These are phyloP conservation scores for Anolis carolinensis DNA, from an alignment of 2,113 vertebrate species.

Conservation along the genomic window DNA sequence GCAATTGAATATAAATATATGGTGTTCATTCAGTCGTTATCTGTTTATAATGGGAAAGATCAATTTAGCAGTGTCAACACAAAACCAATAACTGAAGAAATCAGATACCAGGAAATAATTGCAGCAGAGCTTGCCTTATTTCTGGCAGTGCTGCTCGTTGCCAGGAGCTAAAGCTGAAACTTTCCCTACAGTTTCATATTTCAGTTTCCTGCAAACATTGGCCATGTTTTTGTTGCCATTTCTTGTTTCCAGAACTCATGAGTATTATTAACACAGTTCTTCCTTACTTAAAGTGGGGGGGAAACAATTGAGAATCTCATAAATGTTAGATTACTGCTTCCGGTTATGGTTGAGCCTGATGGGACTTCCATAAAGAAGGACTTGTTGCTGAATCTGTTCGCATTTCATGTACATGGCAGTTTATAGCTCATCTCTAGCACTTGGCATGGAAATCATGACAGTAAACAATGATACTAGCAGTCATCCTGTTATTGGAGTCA, in stretches of 20 bases:
- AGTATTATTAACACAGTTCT: neutral
- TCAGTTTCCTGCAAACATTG: constrained; percentile 49
- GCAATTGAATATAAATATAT: neutral
- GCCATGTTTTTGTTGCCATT: neutral
- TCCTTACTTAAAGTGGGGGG: neutral
- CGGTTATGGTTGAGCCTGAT: neutral
- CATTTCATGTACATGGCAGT: neutral
- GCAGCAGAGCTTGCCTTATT: constrained; percentile 56
- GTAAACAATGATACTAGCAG: neutral
- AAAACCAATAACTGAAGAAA: constrained; percentile 67
- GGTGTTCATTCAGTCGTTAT: neutral
- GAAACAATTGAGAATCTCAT: neutral
- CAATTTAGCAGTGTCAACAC: constrained; percentile 51
- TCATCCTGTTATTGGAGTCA: constrained; percentile 16
- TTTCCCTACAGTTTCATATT: constrained; percentile 50
- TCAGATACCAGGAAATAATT: constrained; percentile 58
- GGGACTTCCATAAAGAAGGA: fast-evolving
- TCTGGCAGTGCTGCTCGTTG: constrained; percentile 50
- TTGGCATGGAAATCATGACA: neutral
- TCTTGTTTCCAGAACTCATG: neutral
- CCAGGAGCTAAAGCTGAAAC: constrained; percentile 62
- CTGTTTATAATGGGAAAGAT: constrained; percentile 28
- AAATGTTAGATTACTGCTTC: neutral
- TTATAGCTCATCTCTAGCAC: no score
- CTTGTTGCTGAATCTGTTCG: neutral